Evolutionary conservation across 2,888 invertebrate genomes (phyloP).

Genomic region (Monopis laevigella): DNA sequence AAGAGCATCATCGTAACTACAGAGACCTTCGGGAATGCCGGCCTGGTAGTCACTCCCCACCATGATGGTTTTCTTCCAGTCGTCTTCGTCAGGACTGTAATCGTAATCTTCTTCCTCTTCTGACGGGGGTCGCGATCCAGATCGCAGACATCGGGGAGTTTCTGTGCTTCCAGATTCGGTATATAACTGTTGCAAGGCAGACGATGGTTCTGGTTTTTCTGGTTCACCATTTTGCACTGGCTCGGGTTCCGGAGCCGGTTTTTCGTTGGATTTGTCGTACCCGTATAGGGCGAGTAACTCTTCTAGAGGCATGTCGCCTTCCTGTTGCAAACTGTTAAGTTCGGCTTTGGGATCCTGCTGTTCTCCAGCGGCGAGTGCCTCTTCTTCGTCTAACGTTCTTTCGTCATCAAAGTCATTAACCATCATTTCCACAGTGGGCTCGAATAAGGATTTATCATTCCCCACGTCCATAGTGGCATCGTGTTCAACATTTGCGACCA

Average conservation of each 20-base stretch:
- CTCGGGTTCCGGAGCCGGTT: constrained; percentile 31
- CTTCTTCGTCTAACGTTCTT: constrained; percentile 95
- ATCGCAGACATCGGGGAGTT: constrained; percentile 53
- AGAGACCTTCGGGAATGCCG: constrained; percentile 89
- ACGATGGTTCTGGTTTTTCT: constrained; percentile 51
- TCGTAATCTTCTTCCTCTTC: constrained; percentile 87
- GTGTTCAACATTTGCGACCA: constrained; percentile 62
- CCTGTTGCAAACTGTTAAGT: constrained; percentile 87
- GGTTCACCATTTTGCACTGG: constrained; percentile 39
- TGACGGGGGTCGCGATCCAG: constrained; percentile 79
- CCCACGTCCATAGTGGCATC: constrained; percentile 66
- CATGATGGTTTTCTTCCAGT: constrained; percentile 95
- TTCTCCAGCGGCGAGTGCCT: constrained; percentile 90
- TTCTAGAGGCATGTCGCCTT: constrained; percentile 96
- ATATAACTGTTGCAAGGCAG: constrained; percentile 56
- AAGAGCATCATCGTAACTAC: constrained; percentile 91
- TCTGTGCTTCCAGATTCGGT: constrained; percentile 47
- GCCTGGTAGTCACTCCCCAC: constrained; percentile 96
- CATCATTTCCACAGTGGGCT: constrained; percentile 95
- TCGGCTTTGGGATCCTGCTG: constrained; percentile 87
- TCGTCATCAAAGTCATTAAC: constrained; percentile 98
- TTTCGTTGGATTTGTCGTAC: constrained; percentile 65
- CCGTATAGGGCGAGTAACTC: constrained; percentile 92
- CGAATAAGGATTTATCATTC: constrained; percentile 75
- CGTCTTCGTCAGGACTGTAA: constrained; percentile 86